Evolutionary conservation across 2,888 invertebrate genomes (phyloP).

Genomic region (Norana najaformis): DNA sequence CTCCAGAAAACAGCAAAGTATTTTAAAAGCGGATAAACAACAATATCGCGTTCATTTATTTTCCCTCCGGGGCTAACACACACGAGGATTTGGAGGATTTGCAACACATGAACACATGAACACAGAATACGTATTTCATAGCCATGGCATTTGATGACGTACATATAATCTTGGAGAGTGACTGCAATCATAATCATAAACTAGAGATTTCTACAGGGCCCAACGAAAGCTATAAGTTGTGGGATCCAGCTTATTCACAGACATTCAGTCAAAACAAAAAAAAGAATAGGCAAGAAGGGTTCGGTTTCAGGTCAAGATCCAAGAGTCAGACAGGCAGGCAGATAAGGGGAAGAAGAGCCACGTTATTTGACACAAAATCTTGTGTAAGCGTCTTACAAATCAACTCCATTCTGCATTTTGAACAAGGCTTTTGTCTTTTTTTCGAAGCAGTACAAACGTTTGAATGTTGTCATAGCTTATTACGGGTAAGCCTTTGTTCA

Average conservation of each 20-base stretch:
- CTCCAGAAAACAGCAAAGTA: too few species aligned
- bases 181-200: too few species aligned
- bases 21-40: not conserved
- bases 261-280: too few species aligned
- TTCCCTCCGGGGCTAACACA: not conserved
- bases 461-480: not conserved
- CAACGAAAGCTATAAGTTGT: too few species aligned
- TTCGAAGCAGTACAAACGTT: not conserved
- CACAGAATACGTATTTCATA: not conserved
- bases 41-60: not conserved
- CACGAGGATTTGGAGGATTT: not conserved
- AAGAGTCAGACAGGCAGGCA: too few species aligned
- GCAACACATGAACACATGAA: not conserved
- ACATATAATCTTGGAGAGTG: not conserved
- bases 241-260: too few species aligned
- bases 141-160: not conserved
- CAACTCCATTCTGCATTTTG: not conserved
- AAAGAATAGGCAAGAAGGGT: too few species aligned
- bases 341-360: too few species aligned
- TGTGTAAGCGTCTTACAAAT: not conserved
- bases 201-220: too few species aligned
- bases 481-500: too few species aligned
- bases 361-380: not conserved
- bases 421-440: not conserved
- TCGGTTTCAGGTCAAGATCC: too few species aligned